Conservation (phyloP, 2,113 vertebrate species). For the Megaceryle torquata region DNA sequence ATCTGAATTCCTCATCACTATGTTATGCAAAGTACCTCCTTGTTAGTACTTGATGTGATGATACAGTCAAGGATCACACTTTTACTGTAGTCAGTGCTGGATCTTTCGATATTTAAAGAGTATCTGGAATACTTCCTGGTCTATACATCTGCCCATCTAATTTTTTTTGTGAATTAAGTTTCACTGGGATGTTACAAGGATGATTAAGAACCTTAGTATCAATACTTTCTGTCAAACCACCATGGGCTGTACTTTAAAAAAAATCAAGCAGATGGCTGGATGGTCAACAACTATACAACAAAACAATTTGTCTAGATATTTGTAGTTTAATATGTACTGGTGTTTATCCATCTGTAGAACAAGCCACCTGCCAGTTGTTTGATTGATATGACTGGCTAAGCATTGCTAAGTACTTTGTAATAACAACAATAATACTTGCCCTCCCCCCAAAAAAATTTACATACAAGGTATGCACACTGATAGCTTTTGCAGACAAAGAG, state of each 20-base stretch:
- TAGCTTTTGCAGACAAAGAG: neutral
- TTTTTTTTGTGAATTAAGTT: neutral
- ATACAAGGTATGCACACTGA: neutral
- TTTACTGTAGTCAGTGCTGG: neutral
- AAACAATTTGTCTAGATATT: neutral
- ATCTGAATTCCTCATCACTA: neutral
- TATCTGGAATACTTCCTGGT: neutral
- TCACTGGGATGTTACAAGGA: neutral
- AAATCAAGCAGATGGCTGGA: neutral
- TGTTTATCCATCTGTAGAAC: neutral
- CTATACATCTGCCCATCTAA: conserved; percentile 4
- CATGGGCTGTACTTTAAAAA: neutral
- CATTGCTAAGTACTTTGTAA: neutral
- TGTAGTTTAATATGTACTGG: neutral
- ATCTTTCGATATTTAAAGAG: neutral
- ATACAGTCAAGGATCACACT: neutral
- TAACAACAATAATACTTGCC: neutral
- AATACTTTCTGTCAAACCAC: neutral
- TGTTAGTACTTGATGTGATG: neutral
- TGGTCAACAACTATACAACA: neutral
- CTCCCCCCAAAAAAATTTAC: neutral
- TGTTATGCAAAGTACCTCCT: neutral
- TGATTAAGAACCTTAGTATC: neutral
- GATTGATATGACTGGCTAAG: neutral
- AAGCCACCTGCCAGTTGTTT: conserved; percentile 2